Conservation (phyloP, 2,797 vertebrate species). For the Lepus townsendii region DNA sequence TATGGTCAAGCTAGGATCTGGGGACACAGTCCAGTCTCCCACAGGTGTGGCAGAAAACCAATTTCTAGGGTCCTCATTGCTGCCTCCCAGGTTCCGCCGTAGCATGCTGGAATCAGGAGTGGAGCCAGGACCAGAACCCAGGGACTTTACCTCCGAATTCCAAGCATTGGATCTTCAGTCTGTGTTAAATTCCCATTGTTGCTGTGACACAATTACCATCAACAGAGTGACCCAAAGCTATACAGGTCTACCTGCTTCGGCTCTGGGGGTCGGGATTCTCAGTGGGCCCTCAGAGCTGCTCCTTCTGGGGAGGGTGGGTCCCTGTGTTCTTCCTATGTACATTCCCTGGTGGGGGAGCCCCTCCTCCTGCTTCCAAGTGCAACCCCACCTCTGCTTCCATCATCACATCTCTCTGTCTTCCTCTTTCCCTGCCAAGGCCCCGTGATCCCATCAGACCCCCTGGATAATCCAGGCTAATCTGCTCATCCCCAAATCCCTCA, state of each 20-base stretch:
- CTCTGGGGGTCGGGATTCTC: not conserved
- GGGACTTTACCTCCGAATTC: too few relatives aligned
- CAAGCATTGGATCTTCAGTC: too few relatives aligned
- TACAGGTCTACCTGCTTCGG: accelerated
- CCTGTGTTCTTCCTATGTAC: accelerated
- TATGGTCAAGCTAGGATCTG: too few relatives aligned
- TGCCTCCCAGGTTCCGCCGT: too few relatives aligned
- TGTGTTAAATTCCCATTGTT: not conserved
- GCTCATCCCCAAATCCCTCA: not conserved
- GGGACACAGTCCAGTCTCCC: too few relatives aligned
- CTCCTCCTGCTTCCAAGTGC: not conserved
- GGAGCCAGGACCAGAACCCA: too few relatives aligned
- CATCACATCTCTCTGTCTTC: not conserved
- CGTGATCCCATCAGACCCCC: accelerated
- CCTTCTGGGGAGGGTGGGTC: not conserved
- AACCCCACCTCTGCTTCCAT: not conserved
- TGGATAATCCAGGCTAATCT: not conserved
- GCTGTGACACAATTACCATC: not conserved
- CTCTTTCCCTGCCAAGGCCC: not conserved
- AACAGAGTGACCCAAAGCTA: not conserved
- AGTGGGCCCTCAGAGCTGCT: not conserved
- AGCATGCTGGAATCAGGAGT: too few relatives aligned
- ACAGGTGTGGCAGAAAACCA: too few relatives aligned
- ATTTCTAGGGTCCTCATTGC: too few relatives aligned
- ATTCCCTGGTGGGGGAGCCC: accelerated